Percentiles rank a stretch among this genome's conserved stretches.
Conservation (phyloP, 2,113 vertebrate genomes). For the Smithornis capensis region DNA sequence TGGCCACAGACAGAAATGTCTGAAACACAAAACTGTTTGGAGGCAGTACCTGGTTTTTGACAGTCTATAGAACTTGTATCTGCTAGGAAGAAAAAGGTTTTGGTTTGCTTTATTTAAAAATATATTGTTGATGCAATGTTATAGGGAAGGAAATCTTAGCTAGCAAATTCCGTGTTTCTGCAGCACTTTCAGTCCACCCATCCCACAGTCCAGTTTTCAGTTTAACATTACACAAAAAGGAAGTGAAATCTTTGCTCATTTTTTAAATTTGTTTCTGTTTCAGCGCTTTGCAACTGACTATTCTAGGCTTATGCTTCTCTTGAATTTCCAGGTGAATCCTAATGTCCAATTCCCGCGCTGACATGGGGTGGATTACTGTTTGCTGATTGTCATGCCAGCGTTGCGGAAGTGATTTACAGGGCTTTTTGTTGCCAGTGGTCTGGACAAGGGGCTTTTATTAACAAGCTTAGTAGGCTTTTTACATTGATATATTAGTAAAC, state of each 20-base stretch:
- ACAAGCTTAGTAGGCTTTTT: background rate
- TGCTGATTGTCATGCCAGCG: background rate
- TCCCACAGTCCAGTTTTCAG: background rate
- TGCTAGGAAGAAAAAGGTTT: background rate
- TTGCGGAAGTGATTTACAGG: background rate
- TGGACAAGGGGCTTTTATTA: background rate
- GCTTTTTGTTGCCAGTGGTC: background rate
- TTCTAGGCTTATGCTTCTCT: background rate
- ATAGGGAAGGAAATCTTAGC: background rate
- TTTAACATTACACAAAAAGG: background rate
- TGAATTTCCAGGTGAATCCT: background rate
- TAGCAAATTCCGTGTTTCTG: background rate
- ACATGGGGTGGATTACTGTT: background rate
- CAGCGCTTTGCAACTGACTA: background rate
- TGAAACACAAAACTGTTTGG: rapidly evolving
- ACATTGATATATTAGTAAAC: rapidly evolving
- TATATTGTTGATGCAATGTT: background rate
- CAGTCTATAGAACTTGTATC: background rate
- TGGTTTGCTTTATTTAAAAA: background rate
- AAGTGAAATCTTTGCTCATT: background rate
- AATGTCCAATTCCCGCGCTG: background rate
- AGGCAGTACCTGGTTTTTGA: background rate
- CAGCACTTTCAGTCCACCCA: background rate
- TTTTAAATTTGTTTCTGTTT: background rate
- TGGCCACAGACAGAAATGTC: background rate